Base-by-base conservation (phyloP, 2,888 invertebrate genomes). In the Lasioglossum malachurum region DNA sequence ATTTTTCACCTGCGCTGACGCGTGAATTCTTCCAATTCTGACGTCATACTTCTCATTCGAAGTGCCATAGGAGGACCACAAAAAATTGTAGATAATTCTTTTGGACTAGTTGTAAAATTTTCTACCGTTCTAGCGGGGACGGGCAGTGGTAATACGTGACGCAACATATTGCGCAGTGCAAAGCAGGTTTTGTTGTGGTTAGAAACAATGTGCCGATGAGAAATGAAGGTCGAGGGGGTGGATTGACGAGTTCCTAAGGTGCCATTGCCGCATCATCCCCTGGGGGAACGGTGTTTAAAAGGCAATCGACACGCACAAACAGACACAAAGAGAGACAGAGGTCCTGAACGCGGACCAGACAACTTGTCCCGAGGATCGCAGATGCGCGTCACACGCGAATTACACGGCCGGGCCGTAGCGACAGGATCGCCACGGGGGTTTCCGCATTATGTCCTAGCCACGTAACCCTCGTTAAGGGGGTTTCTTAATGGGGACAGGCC, bases 391-490 rank as follows among this genome's bases (percentile, higher is more conserved):
- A 35, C 83, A 78, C 72, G 89, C 91, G 91, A 91, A 91, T 91
- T 91, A 89, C 87, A 89, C 80, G 85, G 76, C 57, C 84, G 23
- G 82, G 78, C 80, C 76, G 82, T 78, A 82, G 79, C 83, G 88
- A 84, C 84, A 82, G 86, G 74, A 87, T 89, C 90, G 89, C 91
- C 90, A 83, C 87, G 81, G 91, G 89, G 88, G 84, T 84, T 79
- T 87, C 81, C 72, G 75, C 86, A 80, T 91, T 90, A 88, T 81
- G 86, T 72, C 71, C 87, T 60, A 75, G 79, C 86, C 91, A 90
- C 91, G 91, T 90, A 91, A 90, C 91, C 88, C 91, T 91, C 90
- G 91, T 91, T 91, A 91, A 89, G 90, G 91, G 60, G 91, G 83
- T 83, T 91, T 90, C 91, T 90, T 91, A 91, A 91, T 91, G 89